Evolutionary conservation across 2,888 invertebrate genomes (phyloP).

Genomic region (Linnaemya vulpina): DNA sequence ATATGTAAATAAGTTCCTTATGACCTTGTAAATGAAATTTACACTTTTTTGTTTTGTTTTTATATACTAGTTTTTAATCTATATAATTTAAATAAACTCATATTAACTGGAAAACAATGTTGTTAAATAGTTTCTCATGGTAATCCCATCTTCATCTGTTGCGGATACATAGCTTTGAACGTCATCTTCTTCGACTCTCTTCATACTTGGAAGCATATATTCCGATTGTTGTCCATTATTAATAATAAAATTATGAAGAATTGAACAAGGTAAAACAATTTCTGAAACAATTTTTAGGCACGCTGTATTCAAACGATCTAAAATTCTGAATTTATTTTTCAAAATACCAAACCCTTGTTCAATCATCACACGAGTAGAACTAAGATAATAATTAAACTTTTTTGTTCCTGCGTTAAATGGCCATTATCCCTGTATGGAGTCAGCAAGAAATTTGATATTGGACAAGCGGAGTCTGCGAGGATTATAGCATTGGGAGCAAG

Average conservation of each 20-base stretch:
- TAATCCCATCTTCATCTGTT: conserved; percentile 15
- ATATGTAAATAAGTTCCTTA: too few species aligned
- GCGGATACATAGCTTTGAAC: neutral
- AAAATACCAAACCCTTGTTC: conserved; percentile 55
- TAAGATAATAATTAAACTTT: conserved; percentile 52
- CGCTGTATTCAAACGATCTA: conserved; percentile 18
- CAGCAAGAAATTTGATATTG: conserved; percentile 3
- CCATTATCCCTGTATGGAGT: conserved; percentile 64
- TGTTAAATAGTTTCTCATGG: conserved; percentile 27
- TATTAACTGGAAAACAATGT: too few species aligned
- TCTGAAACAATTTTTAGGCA: conserved; percentile 16
- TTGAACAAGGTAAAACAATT: conserved; percentile 30
- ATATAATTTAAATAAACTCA: too few species aligned
- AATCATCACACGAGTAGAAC: conserved; percentile 51
- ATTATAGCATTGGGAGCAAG: conserved; percentile 46
- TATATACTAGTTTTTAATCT: too few species aligned
- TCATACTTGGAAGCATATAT: neutral
- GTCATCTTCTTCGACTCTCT: neutral
- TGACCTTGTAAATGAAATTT: too few species aligned
- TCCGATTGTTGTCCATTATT: conserved; percentile 27
- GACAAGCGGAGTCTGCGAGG: conserved; percentile 58
- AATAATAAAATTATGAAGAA: conserved; percentile 52
- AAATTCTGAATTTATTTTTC: conserved; percentile 39
- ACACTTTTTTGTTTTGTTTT: too few species aligned
- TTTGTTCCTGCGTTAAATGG: conserved; percentile 41